Conservation (phyloP, 2,888 invertebrate species). For the Drepanosiphum platanoidis region DNA sequence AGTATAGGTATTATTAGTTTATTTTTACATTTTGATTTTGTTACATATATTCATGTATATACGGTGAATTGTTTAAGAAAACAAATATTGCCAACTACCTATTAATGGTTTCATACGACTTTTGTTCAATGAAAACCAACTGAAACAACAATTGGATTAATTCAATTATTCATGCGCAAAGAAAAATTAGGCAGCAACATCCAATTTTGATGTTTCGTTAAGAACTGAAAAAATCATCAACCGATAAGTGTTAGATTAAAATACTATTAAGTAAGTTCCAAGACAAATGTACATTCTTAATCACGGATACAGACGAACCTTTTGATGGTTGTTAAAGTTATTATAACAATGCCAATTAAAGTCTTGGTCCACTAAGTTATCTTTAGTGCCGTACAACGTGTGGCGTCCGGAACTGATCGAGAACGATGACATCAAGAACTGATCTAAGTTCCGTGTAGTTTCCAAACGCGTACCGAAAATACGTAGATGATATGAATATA, state of each 20-base stretch:
- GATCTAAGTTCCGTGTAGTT: slow-evolving; percentile 1
- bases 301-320: slow-evolving; percentile 54
- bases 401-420: slow-evolving; percentile 58
- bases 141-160: background rate
- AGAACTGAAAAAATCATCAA: slow-evolving; percentile 14
- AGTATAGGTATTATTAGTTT: slow-evolving; percentile 8
- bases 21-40: background rate
- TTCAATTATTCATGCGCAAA: slow-evolving; percentile 34
- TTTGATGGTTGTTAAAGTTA: slow-evolving; percentile 57
- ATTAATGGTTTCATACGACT: background rate
- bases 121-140: background rate
- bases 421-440: slow-evolving; percentile 67
- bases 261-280: background rate
- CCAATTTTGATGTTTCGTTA: slow-evolving; percentile 6
- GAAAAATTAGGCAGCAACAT: slow-evolving; percentile 15
- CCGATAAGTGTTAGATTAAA: slow-evolving; percentile 20
- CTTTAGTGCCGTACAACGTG: slow-evolving; percentile 51
- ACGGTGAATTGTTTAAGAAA: background rate
- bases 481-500: too few species aligned
- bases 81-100: background rate
- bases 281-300: background rate
- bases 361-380: slow-evolving; percentile 56
- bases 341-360: slow-evolving; percentile 58
- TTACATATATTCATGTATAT: background rate
- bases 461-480: background rate